Evolutionary conservation across 2,113 vertebrate species (phyloP), one percentile per base, ranked within the genome.

Genomic region (Trogon melanurus): DNA sequence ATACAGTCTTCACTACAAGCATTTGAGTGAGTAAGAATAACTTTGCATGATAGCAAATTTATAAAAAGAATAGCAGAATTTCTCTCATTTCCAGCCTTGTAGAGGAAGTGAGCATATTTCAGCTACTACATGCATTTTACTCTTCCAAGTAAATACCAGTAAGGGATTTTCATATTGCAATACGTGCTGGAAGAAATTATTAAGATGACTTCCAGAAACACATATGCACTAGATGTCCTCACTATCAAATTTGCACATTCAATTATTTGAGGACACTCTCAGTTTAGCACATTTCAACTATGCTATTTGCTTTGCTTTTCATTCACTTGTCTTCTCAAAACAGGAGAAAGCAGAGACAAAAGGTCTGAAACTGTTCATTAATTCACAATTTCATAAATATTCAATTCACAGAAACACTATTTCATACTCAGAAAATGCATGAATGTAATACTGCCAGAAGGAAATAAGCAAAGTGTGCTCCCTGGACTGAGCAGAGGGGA

Each of bases 31-130:
- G 82, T 76, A 91, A 84, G 53, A 85, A 91, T 30, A 71, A 61
- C 78, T 71, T 41, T 78, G 64, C 56, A 30, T 20, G 18, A 85
- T 22, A 83, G 38, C 75, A 83, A 50, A 90, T 91, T 94, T 91
- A 54, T 34, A 67, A 47, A 88, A 76, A 88, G 23, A 8, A 44
- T 15, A 86, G 85, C 75, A 93, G 26, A 85, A 86, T 81, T 88
- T 67, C 41, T 85, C 17, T 79, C 34, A 54, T 72, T 91, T 93
- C 81, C 86, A 86, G 69, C 69, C 91, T 45, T 69, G 29, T 13
- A 83, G 85, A 93, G 92, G 85, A 96, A 97, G 92, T 96, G 45
- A 17, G n/a, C 57, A n/a, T 30, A 47, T 41, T 86, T 76, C 60
- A 84, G 53, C 48, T 85, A 47, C 51, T 85, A 67, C 19, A 34